Base-by-base conservation (phyloP, 2,797 vertebrate genomes). In the Esox lucius region DNA sequence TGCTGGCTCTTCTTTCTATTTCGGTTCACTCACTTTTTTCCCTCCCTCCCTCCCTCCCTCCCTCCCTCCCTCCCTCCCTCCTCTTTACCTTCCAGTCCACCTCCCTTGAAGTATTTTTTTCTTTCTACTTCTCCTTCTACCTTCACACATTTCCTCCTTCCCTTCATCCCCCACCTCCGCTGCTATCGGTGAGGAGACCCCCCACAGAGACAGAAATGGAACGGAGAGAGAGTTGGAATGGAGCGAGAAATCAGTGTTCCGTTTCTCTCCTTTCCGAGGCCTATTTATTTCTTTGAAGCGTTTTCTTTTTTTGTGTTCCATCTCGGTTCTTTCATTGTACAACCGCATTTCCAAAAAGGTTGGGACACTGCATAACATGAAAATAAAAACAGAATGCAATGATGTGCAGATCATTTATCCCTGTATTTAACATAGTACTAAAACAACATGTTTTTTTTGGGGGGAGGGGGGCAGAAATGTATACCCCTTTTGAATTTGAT, bases 191-290 rank as follows among this genome's bases (percentile, higher is more conserved):
- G 72, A 71, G 80, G 46, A 73, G 62, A 75, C 78, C 79, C 72
- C 85, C 78, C 62, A 6, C 49, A 51, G 51, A n/a, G 51, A 51
- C 13, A 15, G 16, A 51, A 17, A 51, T 51, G 49, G 49, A 51
- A 51, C 16, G 13, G 80, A 62, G 79, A 75, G 68, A 77, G 74
- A 78, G 83, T 75, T 68, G 70, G 75, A 79, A 74, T 39, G 68
- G 78, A 81, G 77, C 77, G 61, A 81, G 79, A 81, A 79, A 33
- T 83, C 75, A 73, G 71, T 85, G 62, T 80, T 72, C 64, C 71
- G 82, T 74, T 80, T 76, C 51, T 51, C 71, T 73, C 68, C 66
- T 76, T 78, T 46, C 72, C 72, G 80, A 75, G 84, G 68, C 73
- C 72, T 28, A 53, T 53, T 48, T 42, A 42, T 74, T 48, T 81